Conservation (phyloP, 2,797 vertebrate species). For the Mallotus villosus region DNA sequence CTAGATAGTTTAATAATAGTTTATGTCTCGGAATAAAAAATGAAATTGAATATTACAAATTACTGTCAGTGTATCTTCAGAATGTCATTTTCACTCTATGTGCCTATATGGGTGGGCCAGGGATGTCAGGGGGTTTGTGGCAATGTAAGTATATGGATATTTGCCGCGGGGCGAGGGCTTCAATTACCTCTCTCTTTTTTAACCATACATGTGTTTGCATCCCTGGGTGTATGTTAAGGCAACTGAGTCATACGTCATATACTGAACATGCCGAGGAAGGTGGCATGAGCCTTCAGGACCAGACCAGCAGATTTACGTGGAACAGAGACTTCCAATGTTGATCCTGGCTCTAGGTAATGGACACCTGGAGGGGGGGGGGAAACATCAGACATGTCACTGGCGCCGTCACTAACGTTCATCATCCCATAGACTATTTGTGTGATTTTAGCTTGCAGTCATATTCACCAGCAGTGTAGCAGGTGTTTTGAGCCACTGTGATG, state of each 20-base stretch:
- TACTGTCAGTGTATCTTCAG: too few relatives aligned
- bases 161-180: too few relatives aligned
- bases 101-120: too few relatives aligned
- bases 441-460: not conserved
- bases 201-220: too few relatives aligned
- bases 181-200: too few relatives aligned
- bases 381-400: not conserved
- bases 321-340: constrained; percentile 45
- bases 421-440: not conserved
- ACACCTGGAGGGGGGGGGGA: constrained; percentile 28
- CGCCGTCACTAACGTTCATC: too few relatives aligned
- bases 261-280: constrained; percentile 53
- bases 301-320: constrained; percentile 46
- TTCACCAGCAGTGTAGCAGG: constrained; percentile 57
- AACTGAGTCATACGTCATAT: constrained; percentile 30
- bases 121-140: too few relatives aligned
- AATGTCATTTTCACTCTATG: too few relatives aligned
- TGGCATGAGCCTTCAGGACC: constrained; percentile 33
- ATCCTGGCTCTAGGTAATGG: constrained; percentile 50
- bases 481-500: constrained; percentile 33
- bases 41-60: too few relatives aligned
- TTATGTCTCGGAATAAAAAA: too few relatives aligned
- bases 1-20: too few relatives aligned
- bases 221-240: not conserved
- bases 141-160: too few relatives aligned